A percentile compares a stretch with the other conserved stretches of the same genome.
phyloP scores from a whole-genome alignment of 1,140 invertebrate genomes.

The Drosophila lowei region DNA sequence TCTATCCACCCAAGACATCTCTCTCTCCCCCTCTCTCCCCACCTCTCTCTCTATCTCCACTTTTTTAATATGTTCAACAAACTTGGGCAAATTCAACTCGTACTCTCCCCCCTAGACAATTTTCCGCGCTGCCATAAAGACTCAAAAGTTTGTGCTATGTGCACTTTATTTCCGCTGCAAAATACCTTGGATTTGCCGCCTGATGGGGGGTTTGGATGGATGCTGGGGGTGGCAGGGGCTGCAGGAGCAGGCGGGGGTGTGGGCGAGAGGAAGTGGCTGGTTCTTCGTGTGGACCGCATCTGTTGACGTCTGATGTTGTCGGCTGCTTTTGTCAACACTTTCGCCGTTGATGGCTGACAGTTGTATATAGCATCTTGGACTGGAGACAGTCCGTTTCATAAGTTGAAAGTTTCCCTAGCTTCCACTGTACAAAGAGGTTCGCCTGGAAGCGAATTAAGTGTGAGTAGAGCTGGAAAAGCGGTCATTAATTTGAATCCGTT shows the following conservation, averaged over 20 bases:
- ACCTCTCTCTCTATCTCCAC: slow-evolving; percentile 20
- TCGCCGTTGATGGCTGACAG: slow-evolving; percentile 67
- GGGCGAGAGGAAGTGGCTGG: slow-evolving; percentile 24
- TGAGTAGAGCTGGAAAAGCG: too few relatives aligned
- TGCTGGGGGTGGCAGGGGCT: background rate
- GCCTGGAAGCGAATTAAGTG: too few relatives aligned
- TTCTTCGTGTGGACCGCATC: slow-evolving; percentile 59
- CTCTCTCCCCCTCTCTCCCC: background rate
- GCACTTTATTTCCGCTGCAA: slow-evolving; percentile 78
- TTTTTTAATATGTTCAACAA: slow-evolving; percentile 79
- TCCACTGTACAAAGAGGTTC: background rate
- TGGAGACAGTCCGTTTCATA: slow-evolving; percentile 32
- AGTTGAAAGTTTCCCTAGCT: background rate
- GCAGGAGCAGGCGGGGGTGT: background rate
- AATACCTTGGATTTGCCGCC: slow-evolving; percentile 75
- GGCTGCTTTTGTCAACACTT: slow-evolving; percentile 78
- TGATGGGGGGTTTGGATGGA: background rate
- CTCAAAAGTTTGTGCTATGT: slow-evolving; percentile 69
- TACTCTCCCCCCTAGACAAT: slow-evolving; percentile 49
- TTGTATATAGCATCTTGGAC: slow-evolving; percentile 19
- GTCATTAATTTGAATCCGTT: too few relatives aligned
- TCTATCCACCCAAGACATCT: background rate
- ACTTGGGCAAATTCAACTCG: slow-evolving; percentile 65
- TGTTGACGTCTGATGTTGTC: slow-evolving; percentile 79
- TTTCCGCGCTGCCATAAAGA: slow-evolving; percentile 78